Percentiles rank a stretch among this genome's conserved stretches.
These are phyloP conservation scores for Protaetia brevitarsis DNA, from an alignment of 1,140 invertebrate species.

Conservation along the genomic window DNA sequence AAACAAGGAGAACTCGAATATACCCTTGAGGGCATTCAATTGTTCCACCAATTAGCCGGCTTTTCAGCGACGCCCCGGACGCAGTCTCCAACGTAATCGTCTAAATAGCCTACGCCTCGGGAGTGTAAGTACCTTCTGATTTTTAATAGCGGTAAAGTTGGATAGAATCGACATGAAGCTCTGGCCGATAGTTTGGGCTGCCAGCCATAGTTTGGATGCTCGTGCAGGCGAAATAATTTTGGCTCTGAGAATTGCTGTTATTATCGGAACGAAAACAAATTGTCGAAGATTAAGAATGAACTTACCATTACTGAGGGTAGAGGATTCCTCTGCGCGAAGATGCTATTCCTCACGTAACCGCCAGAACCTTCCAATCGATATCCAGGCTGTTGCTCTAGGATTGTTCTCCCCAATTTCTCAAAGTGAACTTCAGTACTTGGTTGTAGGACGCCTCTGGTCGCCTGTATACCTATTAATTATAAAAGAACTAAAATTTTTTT, in stretches of 20 bases:
- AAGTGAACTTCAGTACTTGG: slow-evolving; percentile 83
- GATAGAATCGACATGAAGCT: slow-evolving; percentile 86
- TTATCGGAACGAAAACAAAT: no score
- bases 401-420: slow-evolving; percentile 78
- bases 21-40: slow-evolving; percentile 80
- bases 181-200: slow-evolving; percentile 78
- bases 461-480: slow-evolving; percentile 87
- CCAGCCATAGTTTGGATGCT: slow-evolving; percentile 89
- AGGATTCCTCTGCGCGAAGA: slow-evolving; percentile 88
- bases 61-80: slow-evolving; percentile 73
- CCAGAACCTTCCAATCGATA: slow-evolving; percentile 82
- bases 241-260: slow-evolving; percentile 65
- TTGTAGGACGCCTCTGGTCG: slow-evolving; percentile 95
- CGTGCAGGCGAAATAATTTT: slow-evolving; percentile 85
- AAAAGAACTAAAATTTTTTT: no score
- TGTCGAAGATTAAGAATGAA: not conserved
- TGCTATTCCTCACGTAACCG: slow-evolving; percentile 74
- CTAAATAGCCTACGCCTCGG: slow-evolving; percentile 81
- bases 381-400: slow-evolving; percentile 72
- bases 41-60: slow-evolving; percentile 88
- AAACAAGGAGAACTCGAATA: not conserved
- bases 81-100: slow-evolving; percentile 88
- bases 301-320: slow-evolving; percentile 67
- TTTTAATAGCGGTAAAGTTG: slow-evolving; percentile 91
- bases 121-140: slow-evolving; percentile 88